Evolutionary conservation across 2,113 vertebrate genomes (phyloP).

Genomic region (Gallinago paraguaiae): DNA sequence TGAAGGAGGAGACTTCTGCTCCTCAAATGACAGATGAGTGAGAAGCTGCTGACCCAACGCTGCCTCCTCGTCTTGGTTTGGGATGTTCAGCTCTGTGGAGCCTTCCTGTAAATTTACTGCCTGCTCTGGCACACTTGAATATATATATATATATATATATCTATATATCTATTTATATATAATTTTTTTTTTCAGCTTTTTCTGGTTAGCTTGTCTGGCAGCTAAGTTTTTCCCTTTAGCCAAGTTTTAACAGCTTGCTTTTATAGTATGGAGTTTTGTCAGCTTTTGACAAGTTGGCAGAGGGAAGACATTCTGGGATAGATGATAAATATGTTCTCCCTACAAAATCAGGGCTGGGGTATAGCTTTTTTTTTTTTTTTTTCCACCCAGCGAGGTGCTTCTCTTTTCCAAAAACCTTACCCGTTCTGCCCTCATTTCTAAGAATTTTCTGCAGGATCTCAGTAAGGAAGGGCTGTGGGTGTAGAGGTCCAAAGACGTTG

Average conservation of each 20-base stretch:
- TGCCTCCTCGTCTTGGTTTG: not conserved
- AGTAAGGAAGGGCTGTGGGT: not conserved
- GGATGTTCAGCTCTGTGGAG: not conserved
- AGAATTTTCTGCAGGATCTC: not conserved
- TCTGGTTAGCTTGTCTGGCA: conserved; percentile 69
- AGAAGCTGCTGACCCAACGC: not conserved
- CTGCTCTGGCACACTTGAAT: not conserved
- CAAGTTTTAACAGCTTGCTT: conserved; percentile 67
- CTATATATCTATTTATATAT: not conserved
- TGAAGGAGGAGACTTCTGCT: not conserved
- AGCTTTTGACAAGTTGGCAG: conserved; percentile 66
- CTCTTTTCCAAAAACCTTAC: not conserved
- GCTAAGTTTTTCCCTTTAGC: conserved; percentile 67
- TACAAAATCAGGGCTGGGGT: conserved; percentile 6
- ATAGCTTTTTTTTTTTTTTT: not conserved
- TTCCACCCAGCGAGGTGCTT: not conserved
- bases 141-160: not conserved
- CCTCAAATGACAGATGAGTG: not conserved
- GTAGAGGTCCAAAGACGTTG: not conserved
- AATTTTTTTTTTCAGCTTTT: conserved; percentile 27
- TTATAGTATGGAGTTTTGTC: conserved; percentile 63
- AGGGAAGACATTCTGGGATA: conserved; percentile 21
- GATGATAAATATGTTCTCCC: conserved; percentile 51
- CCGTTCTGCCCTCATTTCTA: not conserved
- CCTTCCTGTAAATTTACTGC: conserved; percentile 5